Conservation (phyloP, 2,888 invertebrate genomes). For the Lithophane semibrunnea region DNA sequence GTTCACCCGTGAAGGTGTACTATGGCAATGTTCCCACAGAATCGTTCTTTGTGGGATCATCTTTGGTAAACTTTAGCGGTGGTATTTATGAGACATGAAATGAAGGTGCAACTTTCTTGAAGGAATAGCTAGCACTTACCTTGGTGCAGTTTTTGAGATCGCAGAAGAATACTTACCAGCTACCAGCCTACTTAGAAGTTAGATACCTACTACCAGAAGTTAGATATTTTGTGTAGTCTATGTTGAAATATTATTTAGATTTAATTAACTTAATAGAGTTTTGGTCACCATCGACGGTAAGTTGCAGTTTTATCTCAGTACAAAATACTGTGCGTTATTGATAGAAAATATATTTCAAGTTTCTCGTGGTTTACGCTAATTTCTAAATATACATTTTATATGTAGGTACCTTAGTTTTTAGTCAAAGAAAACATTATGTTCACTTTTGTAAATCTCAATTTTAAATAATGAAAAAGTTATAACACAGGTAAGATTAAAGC, state of each 20-base stretch:
- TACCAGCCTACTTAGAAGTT: not conserved
- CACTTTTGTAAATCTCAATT: not conserved
- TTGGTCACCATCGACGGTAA: not conserved
- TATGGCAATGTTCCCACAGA: constrained; percentile 19
- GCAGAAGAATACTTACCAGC: not conserved
- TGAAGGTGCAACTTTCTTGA: not conserved
- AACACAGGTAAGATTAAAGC: not conserved
- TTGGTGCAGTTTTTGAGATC: not conserved
- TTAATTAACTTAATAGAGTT: not conserved
- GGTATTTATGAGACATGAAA: constrained; percentile 1
- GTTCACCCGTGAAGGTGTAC: constrained; percentile 17
- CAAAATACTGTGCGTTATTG: not conserved
- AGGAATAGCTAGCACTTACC: not conserved
- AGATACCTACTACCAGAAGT: not conserved
- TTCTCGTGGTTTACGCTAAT: not conserved
- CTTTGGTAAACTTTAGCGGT: not conserved
- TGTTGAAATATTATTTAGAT: not conserved
- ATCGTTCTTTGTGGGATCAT: not conserved
- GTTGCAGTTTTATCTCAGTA: not conserved
- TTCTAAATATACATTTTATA: not conserved
- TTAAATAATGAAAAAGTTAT: not conserved
- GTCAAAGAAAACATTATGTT: no score
- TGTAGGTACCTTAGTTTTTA: no score
- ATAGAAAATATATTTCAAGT: not conserved
- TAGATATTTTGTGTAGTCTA: not conserved